phyloP scores from a whole-genome alignment of 37 sponge, comb jelly and placozoan genomes.

The Corticium candelabrum region DNA sequence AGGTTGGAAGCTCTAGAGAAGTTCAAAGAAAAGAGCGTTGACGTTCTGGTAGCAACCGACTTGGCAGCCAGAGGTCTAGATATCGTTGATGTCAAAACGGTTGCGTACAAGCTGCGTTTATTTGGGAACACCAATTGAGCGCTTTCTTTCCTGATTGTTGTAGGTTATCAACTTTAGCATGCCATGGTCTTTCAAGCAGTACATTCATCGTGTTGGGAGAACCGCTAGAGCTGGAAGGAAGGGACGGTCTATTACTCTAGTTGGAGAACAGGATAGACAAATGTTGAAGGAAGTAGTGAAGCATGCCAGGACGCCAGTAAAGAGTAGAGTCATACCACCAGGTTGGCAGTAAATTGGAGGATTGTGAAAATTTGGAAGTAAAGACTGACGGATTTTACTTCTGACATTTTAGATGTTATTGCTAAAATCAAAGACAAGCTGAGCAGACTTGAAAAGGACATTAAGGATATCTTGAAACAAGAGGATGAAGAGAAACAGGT shows the following conservation, averaged over 20 bases:
- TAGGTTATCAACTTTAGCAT: conserved; percentile 81
- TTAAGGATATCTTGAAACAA: conserved; percentile 71
- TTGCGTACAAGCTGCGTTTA: conserved; percentile 17
- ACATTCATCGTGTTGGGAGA: conserved; percentile 96
- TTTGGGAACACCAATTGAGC: too few species aligned
- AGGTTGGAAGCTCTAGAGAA: conserved; percentile 76
- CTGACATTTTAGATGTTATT: conserved; percentile 55
- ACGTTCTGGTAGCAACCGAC: conserved; percentile 86
- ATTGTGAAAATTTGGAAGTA: background rate
- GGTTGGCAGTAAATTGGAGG: conserved; percentile 14
- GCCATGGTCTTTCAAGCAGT: conserved; percentile 85
- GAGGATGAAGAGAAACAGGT: conserved; percentile 92
- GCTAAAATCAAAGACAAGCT: conserved; percentile 56
- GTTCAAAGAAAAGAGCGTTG: conserved; percentile 71
- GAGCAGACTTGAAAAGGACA: conserved; percentile 39
- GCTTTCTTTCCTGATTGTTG: background rate
- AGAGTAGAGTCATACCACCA: conserved; percentile 75
- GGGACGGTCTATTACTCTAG: conserved; percentile 88
- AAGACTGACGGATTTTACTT: background rate
- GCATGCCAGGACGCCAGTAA: conserved; percentile 64
- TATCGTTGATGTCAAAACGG: conserved; percentile 89
- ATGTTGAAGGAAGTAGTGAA: conserved; percentile 87
- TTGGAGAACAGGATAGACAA: conserved; percentile 89
- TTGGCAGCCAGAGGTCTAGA: conserved; percentile 93
- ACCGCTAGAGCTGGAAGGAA: conserved; percentile 89